Base-by-base conservation (phyloP, 37 sponge, comb jelly and placozoan species). In the Cliona cf. orientalis region DNA sequence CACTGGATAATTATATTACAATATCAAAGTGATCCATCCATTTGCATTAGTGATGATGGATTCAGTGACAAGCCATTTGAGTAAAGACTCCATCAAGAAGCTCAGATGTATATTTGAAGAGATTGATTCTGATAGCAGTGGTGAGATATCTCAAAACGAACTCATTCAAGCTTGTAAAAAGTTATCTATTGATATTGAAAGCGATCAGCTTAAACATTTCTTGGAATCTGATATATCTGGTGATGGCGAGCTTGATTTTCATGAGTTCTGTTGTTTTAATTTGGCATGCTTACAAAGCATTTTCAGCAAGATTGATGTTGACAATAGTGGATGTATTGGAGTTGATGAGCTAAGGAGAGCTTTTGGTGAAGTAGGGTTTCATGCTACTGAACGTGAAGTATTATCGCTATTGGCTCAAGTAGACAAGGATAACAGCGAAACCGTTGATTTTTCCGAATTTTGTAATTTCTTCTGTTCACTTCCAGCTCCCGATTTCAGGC, bases 361-460 rank as follows among this genome's bases (percentile, higher is more conserved):
- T 31, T 83, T 86, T 49, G 19, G 62, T 14, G 42, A 21, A 9
- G 26, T 91, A 46, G 88, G 87, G 23, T 58, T 69, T n/a, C 39
- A 69, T 25, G 69, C 53, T 7, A 71, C 87, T 19, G 37, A 36
- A 17, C 49, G 88, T 17, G 87, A 91, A 53, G 72, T 91, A 4
- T 63, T 45, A 29, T 58, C 61, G 5, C 12, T 91, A 3, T 58
- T 91, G 3, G 31, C 39, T 14, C 25, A 87, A 36, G 93, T 88
- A 41, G 89, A 92, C 74, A 73, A 41, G 40, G 89, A 88, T 37
- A 58, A 62, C 2, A 79, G 61, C 74, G 85, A 57, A 38, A 25
- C 49, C 1, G 82, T 92, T 12, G 56, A 83, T 73, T 92, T 92
- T 26, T 41, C 39, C 28, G 93, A 92, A 60, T 92, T 92, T 72